Evolutionary conservation across 92 coral and sea anemone genomes (phyloP).

Genomic region (Zoanthus gigantus): DNA sequence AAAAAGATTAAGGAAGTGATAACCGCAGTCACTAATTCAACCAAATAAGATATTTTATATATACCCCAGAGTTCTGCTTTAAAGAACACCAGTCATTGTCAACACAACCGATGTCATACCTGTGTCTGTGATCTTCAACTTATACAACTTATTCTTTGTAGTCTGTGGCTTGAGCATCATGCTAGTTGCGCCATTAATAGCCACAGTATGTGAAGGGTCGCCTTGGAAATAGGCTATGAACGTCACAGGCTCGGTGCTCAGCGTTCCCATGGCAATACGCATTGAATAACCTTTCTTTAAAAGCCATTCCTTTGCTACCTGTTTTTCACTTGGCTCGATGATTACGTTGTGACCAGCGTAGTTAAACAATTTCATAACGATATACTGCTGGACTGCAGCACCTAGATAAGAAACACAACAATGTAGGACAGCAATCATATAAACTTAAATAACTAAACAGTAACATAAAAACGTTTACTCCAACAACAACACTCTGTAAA

Average conservation of each 20-base stretch:
- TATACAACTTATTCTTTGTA: slow-evolving; percentile 28
- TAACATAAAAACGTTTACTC: not conserved
- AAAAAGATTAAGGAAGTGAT: no score
- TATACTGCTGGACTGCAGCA: slow-evolving; percentile 60
- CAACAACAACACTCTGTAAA: not conserved
- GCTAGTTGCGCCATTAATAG: slow-evolving; percentile 60
- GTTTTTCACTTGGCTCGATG: slow-evolving; percentile 60
- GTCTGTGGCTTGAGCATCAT: slow-evolving; percentile 14
- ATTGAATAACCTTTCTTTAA: slow-evolving; percentile 77
- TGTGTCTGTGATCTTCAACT: slow-evolving; percentile 28
- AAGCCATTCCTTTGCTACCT: slow-evolving; percentile 58
- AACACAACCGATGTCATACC: not conserved
- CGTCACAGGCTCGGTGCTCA: slow-evolving; percentile 65
- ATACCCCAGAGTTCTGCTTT: not conserved
- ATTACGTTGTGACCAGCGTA: slow-evolving; percentile 69
- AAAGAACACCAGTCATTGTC: not conserved
- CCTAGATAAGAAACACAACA: not conserved
- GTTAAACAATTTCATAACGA: slow-evolving; percentile 66
- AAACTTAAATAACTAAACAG: not conserved
- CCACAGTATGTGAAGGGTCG: slow-evolving; percentile 45
- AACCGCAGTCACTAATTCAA: not conserved
- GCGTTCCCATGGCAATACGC: slow-evolving; percentile 74
- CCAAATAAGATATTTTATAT: not conserved
- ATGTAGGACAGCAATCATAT: not conserved
- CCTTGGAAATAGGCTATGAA: slow-evolving; percentile 57